These are phyloP conservation scores for Clarias batrachus DNA, from an alignment of 2,113 vertebrate genomes.

Conservation along the genomic window DNA sequence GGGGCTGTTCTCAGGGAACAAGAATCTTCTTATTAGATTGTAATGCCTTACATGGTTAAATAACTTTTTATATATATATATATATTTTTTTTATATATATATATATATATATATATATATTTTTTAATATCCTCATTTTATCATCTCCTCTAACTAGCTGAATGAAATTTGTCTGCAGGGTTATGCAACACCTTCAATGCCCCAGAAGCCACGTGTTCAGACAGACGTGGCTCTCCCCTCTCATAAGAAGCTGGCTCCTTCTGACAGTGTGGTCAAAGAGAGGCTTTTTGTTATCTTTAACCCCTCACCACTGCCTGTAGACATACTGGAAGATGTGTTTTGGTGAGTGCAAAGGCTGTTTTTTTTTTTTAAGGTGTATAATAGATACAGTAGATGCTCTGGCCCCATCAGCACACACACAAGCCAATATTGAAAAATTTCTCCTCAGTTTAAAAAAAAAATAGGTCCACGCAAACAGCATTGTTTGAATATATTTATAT, in stretches of 20 bases:
- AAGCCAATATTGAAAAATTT: background rate
- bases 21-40: too few relatives aligned
- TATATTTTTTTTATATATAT: too few relatives aligned
- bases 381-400: background rate
- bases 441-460: background rate
- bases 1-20: too few relatives aligned
- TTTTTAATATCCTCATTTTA: background rate
- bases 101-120: too few relatives aligned
- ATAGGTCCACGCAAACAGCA: background rate
- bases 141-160: background rate
- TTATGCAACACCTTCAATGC: conserved; percentile 51
- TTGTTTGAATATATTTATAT: background rate
- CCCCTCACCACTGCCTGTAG: conserved; percentile 84
- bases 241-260: conserved; percentile 83
- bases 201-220: conserved; percentile 80
- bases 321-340: conserved; percentile 92
- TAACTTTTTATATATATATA: background rate
- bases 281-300: conserved; percentile 93
- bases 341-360: conserved; percentile 73
- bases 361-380: background rate
- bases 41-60: background rate
- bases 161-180: conserved; percentile 48
- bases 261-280: conserved; percentile 85
- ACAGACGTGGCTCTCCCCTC: conserved; percentile 85
- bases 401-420: background rate